phyloP scores from a whole-genome alignment of 2,888 invertebrate genomes.

The Agrochola macilenta region DNA sequence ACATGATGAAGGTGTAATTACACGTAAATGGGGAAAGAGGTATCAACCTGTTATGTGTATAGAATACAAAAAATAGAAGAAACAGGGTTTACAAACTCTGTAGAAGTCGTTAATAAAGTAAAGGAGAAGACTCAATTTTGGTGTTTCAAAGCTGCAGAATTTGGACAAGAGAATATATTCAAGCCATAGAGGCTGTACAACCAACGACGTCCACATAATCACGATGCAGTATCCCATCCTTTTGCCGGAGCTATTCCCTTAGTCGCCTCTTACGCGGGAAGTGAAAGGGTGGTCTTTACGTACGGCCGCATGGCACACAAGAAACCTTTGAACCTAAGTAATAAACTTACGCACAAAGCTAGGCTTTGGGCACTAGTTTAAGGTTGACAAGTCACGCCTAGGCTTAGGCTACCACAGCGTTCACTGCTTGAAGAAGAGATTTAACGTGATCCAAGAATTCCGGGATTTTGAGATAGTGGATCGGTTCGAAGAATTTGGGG shows the following conservation, averaged over 20 bases:
- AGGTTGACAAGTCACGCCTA: constrained; percentile 36
- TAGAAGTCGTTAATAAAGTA: background rate
- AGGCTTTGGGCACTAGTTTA: constrained; percentile 37
- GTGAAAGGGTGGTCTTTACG: constrained; percentile 53
- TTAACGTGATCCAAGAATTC: background rate
- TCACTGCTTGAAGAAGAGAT: constrained; percentile 6
- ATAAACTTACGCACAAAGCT: constrained; percentile 63
- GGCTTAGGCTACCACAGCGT: constrained; percentile 7
- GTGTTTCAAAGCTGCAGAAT: background rate
- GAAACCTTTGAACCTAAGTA: constrained; percentile 64
- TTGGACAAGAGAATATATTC: constrained; percentile 14
- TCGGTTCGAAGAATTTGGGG: background rate
- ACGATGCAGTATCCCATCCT: constrained; percentile 34
- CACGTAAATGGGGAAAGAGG: background rate
- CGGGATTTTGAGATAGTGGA: background rate
- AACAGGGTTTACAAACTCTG: background rate
- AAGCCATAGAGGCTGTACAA: constrained; percentile 6
- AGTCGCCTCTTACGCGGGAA: constrained; percentile 48
- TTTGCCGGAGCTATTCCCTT: constrained; percentile 42
- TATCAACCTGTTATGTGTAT: background rate
- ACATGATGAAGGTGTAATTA: background rate
- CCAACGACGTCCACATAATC: constrained; percentile 8
- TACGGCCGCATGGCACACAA: constrained; percentile 51
- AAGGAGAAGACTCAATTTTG: background rate
- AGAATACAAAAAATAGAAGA: background rate